Percentiles rank a stretch among this genome's conserved stretches.
Conservation (phyloP, 2,113 vertebrate species). For the Oreochromis aureus region DNA sequence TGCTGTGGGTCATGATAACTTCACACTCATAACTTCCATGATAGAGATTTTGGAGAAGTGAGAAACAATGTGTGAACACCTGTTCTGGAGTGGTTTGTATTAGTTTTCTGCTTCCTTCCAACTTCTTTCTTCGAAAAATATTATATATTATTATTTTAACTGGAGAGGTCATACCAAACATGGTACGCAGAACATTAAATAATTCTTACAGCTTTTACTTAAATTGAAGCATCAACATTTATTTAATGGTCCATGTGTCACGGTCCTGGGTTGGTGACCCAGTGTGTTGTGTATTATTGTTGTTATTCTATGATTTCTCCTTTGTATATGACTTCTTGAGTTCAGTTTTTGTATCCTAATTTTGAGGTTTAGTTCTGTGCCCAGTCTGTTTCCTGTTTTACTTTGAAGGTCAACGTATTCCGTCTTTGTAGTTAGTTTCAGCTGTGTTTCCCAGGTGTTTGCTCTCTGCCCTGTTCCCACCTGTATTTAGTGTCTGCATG, state of each 20-base stretch:
- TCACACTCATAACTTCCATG: neutral
- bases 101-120: neutral
- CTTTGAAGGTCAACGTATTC: neutral
- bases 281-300: neutral
- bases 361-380: neutral
- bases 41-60: neutral
- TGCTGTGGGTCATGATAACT: neutral
- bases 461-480: neutral
- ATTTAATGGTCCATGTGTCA: neutral
- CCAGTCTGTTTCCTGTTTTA: neutral
- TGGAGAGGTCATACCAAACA: neutral
- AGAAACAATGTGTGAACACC: neutral
- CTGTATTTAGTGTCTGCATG: neutral
- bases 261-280: neutral
- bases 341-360: neutral
- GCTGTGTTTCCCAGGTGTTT: neutral
- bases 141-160: neutral
- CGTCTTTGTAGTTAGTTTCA: neutral
- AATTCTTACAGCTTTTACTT: neutral
- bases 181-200: neutral
- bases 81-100: neutral
- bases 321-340: neutral
- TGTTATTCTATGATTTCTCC: neutral
- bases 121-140: fast-evolving
- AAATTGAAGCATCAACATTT: neutral